Evolutionary conservation across 2,888 invertebrate species (phyloP).

Genomic region (Cheilosia variabilis): DNA sequence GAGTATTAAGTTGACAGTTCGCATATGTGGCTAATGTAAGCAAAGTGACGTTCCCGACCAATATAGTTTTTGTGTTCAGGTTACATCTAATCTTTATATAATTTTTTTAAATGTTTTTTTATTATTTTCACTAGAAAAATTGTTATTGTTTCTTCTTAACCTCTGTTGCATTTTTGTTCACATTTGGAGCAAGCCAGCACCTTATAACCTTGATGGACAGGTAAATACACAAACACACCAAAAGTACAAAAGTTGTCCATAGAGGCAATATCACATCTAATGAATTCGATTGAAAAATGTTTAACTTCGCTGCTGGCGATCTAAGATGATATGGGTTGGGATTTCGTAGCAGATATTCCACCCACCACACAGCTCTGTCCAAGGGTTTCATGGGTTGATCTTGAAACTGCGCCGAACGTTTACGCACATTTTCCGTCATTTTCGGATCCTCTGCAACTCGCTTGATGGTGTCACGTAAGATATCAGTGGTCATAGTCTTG

Average conservation of each 20-base stretch:
- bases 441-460: slow-evolving; percentile 72
- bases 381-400: slow-evolving; percentile 85
- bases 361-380: slow-evolving; percentile 86
- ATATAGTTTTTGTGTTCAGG: too few species aligned
- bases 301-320: slow-evolving; percentile 83
- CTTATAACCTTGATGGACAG: neutral
- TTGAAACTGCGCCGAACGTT: slow-evolving; percentile 83
- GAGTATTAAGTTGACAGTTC: too few species aligned
- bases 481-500: slow-evolving; percentile 63
- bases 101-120: too few species aligned
- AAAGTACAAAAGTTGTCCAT: slow-evolving; percentile 1
- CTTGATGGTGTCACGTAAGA: slow-evolving; percentile 64
- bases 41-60: too few species aligned
- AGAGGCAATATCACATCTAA: slow-evolving; percentile 79
- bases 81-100: too few species aligned
- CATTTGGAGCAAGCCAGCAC: neutral
- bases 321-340: slow-evolving; percentile 84
- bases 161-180: neutral
- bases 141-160: neutral
- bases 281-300: slow-evolving; percentile 83
- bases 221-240: neutral
- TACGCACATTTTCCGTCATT: slow-evolving; percentile 78
- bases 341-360: slow-evolving; percentile 86
- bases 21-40: too few species aligned
- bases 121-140: too few species aligned